Evolutionary conservation across 2,888 invertebrate species (phyloP).

Genomic region (Andrena haemorrhoa): DNA sequence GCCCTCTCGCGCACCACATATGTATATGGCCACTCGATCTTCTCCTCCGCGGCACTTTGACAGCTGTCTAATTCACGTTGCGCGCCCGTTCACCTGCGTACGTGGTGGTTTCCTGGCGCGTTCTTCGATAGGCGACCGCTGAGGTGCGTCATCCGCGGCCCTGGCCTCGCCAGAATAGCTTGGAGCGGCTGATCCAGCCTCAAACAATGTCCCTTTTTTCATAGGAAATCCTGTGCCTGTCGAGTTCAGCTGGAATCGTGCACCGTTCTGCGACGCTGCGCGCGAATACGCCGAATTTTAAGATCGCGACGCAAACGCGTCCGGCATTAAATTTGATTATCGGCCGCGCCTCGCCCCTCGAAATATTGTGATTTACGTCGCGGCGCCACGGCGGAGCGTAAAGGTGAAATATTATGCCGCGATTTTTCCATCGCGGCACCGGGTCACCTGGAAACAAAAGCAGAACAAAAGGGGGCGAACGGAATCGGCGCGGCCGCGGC

Average conservation of each 20-base stretch:
- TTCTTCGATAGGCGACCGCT: conserved; percentile 34
- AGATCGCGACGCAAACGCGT: background rate
- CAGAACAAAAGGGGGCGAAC: background rate
- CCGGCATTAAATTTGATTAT: background rate
- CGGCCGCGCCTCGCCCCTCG: background rate
- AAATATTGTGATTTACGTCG: background rate
- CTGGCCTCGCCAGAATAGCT: background rate
- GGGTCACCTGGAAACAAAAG: conserved; percentile 8
- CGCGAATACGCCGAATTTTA: background rate
- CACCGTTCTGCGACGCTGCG: too few relatives aligned
- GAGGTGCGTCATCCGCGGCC: background rate
- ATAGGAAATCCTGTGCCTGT: too few relatives aligned
- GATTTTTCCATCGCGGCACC: background rate
- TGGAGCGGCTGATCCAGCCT: background rate
- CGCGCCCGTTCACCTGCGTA: conserved; percentile 65
- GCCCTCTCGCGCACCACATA: conserved; percentile 80
- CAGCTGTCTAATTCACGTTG: conserved; percentile 79
- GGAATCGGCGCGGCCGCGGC: background rate
- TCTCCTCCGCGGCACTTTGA: conserved; percentile 78
- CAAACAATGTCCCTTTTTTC: background rate
- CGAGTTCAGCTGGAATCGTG: too few relatives aligned
- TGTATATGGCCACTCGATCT: conserved; percentile 78
- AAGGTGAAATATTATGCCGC: background rate
- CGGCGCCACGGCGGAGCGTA: background rate
- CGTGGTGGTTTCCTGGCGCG: conserved; percentile 55